Evolutionary conservation across 2,888 invertebrate species (phyloP), one percentile per base, ranked within the genome.

Genomic region (Dryadula phaetusa): DNA sequence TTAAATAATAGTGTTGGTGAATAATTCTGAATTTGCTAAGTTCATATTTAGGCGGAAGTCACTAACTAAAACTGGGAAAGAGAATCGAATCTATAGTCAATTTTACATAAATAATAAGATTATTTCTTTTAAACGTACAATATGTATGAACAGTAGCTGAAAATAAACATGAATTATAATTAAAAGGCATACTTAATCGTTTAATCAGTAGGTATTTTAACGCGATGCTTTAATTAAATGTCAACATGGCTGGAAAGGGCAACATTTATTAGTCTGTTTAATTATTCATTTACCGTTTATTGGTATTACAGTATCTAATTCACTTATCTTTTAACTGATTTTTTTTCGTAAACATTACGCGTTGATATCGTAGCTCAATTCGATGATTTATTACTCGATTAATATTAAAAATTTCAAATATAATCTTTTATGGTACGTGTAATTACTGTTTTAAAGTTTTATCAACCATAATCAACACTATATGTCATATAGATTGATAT

Each of bases 211-310:
- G 64, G 70, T 68, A 67, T 70, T 74, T 71, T 60, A 63, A 75
- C 40, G 73, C 70, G 62, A 62, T 72, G 63, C 64, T 84, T 84
- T 86, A 85, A 86, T 85, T 86, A 89, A 89, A 90, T 87, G 90
- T 84, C 89, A 88, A 82, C 88, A 82, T 84, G 81, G 83, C 74
- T 73, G 72, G 75, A 87, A 87, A 88, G 84, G 87, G 83, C 86
- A 85, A 73, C 75, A 72, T 80, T 80, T 64, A 61, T 69, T 66
- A 69, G 60, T 54, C 22, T 49, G 42, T 70, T 67, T 64, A 64
- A 53, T 64, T 69, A 64, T 67, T 64, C 62, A 56, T 40, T 47
- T 62, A 77, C 76, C 61, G 54, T 69, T 70, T 67, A 67, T 69
- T 67, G n/a, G 37, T 56, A 56, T 56, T 56, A 37, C 54, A 75